These are phyloP conservation scores for Drosophila siamana DNA, from an alignment of 2,888 invertebrate species.

Conservation along the genomic window DNA sequence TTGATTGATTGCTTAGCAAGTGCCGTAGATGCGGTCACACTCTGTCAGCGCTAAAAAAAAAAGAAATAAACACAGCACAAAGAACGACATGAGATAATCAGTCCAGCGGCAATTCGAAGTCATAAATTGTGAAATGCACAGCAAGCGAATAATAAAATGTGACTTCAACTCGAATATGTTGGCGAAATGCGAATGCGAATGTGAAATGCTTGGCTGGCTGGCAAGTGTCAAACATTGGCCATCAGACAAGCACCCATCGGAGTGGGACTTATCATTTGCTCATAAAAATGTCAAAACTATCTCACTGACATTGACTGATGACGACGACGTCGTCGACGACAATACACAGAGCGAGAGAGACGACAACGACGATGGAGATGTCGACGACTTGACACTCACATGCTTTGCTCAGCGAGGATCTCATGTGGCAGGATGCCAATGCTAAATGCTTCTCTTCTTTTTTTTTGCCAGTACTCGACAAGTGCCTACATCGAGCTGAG, in stretches of 20 bases:
- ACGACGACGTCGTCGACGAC: slow-evolving; percentile 50
- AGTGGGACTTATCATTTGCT: slow-evolving; percentile 79
- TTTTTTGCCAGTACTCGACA: slow-evolving; percentile 53
- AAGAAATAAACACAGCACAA: slow-evolving; percentile 1
- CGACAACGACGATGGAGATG: slow-evolving; percentile 13
- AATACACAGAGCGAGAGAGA: too few relatives aligned
- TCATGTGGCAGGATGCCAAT: slow-evolving; percentile 69
- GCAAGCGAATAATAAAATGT: slow-evolving; percentile 29
- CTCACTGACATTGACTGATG: slow-evolving; percentile 80
- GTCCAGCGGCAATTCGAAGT: slow-evolving; percentile 34
- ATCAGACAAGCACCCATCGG: slow-evolving; percentile 62
- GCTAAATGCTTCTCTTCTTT: slow-evolving; percentile 77
- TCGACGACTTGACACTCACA: slow-evolving; percentile 32
- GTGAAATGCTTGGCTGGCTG: slow-evolving; percentile 46
- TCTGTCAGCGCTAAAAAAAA: slow-evolving; percentile 57
- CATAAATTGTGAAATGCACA: slow-evolving; percentile 64
- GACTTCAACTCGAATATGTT: slow-evolving; percentile 21
- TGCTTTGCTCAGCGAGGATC: slow-evolving; percentile 20
- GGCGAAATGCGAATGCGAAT: slow-evolving; percentile 15
- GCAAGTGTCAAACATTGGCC: slow-evolving; percentile 80
- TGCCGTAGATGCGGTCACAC: slow-evolving; percentile 30
- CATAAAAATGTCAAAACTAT: slow-evolving; percentile 83
- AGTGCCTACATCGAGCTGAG: slow-evolving; percentile 26
- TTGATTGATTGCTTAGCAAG: slow-evolving; percentile 41
- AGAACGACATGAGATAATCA: slow-evolving; percentile 46